A percentile compares a stretch with the other conserved stretches of the same genome.
phyloP scores from a whole-genome alignment of 2,888 invertebrate species.

The Merodon equestris region DNA sequence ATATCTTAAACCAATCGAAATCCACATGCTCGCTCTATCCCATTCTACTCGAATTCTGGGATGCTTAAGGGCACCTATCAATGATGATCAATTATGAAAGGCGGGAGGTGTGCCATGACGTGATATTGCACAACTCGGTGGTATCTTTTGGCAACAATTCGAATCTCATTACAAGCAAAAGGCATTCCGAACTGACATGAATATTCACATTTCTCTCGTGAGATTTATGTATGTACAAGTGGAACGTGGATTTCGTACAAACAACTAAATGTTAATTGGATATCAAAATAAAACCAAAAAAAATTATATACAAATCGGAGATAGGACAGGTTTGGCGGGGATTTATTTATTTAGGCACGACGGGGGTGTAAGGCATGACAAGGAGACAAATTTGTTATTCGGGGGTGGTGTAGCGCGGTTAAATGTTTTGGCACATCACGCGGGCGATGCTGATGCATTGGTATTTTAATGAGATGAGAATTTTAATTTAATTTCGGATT shows the following conservation, averaged over 20 bases:
- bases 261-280: slow-evolving; percentile 64
- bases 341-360: background rate
- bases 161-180: slow-evolving; percentile 12
- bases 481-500: slow-evolving; percentile 17
- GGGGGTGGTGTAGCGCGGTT: slow-evolving; percentile 60
- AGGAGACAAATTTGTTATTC: slow-evolving; percentile 16
- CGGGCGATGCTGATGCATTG: background rate
- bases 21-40: slow-evolving; percentile 1
- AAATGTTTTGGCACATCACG: slow-evolving; percentile 48
- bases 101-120: slow-evolving; percentile 26
- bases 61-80: no score
- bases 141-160: slow-evolving; percentile 8
- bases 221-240: slow-evolving; percentile 17
- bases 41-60: no score
- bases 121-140: slow-evolving; percentile 12
- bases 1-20: slow-evolving; percentile 30
- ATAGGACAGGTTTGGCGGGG: slow-evolving; percentile 24
- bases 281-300: slow-evolving; percentile 14
- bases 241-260: background rate
- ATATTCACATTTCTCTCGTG: slow-evolving; percentile 17
- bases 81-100: background rate
- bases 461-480: slow-evolving; percentile 56
- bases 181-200: slow-evolving; percentile 48
- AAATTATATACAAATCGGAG: background rate
- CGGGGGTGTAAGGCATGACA: slow-evolving; percentile 1